Conservation (phyloP, 2,888 invertebrate species). For the Microctonus brassicae region DNA sequence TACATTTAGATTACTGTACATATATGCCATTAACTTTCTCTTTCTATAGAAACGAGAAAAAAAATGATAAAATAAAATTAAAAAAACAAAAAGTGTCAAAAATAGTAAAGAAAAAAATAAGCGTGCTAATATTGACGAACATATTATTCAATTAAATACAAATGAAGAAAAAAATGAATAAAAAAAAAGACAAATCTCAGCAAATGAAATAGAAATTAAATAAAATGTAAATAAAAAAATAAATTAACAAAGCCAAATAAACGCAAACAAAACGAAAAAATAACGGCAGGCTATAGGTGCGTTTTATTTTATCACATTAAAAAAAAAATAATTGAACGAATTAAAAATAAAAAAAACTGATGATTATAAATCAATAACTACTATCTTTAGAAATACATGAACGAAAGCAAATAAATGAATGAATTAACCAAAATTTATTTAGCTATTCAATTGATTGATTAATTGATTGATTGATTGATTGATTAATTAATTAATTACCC, state of each 20-base stretch:
- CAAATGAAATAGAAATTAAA: constrained; percentile 9
- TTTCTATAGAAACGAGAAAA: neutral
- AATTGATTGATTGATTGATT: constrained; percentile 46
- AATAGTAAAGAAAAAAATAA: neutral
- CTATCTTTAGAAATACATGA: neutral
- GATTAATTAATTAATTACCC: constrained; percentile 56
- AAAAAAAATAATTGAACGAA: constrained; percentile 1
- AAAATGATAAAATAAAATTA: neutral
- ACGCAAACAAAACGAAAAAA: constrained; percentile 32
- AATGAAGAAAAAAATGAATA: neutral
- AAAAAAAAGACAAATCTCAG: neutral
- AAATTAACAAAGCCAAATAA: constrained; percentile 9
- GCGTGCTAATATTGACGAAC: neutral
- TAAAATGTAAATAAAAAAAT: constrained; percentile 4
- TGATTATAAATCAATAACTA: constrained; percentile 4
- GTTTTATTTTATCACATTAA: neutral
- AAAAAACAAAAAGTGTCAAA: neutral
- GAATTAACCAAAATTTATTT: too few relatives aligned
- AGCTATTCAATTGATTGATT: constrained; percentile 30
- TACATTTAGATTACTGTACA: neutral
- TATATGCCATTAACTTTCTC: neutral
- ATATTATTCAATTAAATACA: neutral
- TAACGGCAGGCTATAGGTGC: neutral
- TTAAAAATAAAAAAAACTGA: constrained; percentile 10
- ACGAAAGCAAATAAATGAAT: constrained; percentile 7